Base-by-base conservation (phyloP, 1,140 invertebrate species). In the Conopomorpha cramerella region DNA sequence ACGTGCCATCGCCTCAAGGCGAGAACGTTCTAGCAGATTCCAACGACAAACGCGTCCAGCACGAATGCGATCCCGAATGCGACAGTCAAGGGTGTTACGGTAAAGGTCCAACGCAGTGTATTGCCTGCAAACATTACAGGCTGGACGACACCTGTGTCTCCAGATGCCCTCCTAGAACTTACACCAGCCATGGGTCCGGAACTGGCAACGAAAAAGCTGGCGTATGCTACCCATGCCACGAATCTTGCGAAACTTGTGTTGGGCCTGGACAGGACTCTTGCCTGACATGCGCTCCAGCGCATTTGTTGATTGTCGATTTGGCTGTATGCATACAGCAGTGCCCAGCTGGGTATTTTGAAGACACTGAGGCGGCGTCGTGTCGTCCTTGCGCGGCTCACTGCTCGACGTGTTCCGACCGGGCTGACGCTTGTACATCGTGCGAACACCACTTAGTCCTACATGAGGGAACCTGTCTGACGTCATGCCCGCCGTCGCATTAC, bases 271-370 rank as follows among this genome's bases (percentile, higher is more conserved):
- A 90, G 49, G 88, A 91, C 51, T 88, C 87, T 26, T 92, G 90
- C 57, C 73, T 92, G 2, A 86, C 87, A 6, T 92, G 90, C 68
- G 88, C 88, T 1, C 88, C 89, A 2, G 87, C 87, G 28, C 87
- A 91, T 60, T 77, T 91, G 11, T 77, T 88, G 54, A 85, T 92
- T 34, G 86, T 86, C 2, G 90, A 92, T 77, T 73, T 92, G 25
- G 88, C 88, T 23, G 86, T 92, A 2, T 92, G 90, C 45, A 64
- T 92, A 26, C 89, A 92, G 53, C 85, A 90, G 49, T 93, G 91
- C 55, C 90, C 90, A 0, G 90, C 92, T 51, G 89, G 90, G 25
- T 93, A 93, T 51, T 93, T 84, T 64, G 89, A 91, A 76, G 89
- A 91, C 68, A 82, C 78, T 11, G 81, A 85, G 14, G 83, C 89